Evolutionary conservation across 2,888 invertebrate species (phyloP).

Genomic region (Parochlus steinenii): DNA sequence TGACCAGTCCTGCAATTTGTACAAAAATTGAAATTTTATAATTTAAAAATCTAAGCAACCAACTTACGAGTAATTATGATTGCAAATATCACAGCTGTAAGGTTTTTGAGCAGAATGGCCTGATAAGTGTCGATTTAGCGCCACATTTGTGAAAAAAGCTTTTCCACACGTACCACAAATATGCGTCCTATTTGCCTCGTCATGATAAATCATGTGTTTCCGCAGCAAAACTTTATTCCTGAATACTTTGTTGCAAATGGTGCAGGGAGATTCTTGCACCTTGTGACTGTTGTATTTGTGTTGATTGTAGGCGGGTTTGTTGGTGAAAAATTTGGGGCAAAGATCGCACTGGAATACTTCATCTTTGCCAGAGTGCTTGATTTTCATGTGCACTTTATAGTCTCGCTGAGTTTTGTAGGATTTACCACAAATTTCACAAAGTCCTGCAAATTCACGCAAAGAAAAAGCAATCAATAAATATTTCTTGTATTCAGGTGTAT

Average conservation of each 20-base stretch:
- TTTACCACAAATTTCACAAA: too few relatives aligned
- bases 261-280: constrained; percentile 7
- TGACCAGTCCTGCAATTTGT: too few relatives aligned
- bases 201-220: constrained; percentile 12
- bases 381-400: too few relatives aligned
- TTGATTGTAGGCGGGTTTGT: constrained; percentile 5
- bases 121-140: constrained; percentile 6
- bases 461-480: not conserved
- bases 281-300: constrained; percentile 9
- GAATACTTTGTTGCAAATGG: constrained; percentile 7
- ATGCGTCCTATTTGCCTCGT: constrained; percentile 6
- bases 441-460: too few relatives aligned
- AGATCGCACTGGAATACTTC: constrained; percentile 7
- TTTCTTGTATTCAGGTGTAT: not conserved
- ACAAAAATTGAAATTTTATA: too few relatives aligned
- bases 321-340: constrained; percentile 9
- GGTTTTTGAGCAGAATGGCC: constrained; percentile 3
- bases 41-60: too few relatives aligned
- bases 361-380: too few relatives aligned
- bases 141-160: constrained; percentile 10
- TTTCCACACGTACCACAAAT: constrained; percentile 4
- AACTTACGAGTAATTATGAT: too few relatives aligned
- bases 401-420: too few relatives aligned
- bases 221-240: constrained; percentile 4
- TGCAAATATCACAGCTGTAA: constrained; percentile 3